Conservation (phyloP, 2,113 vertebrate genomes). For the Zosterops hypoxanthus region DNA sequence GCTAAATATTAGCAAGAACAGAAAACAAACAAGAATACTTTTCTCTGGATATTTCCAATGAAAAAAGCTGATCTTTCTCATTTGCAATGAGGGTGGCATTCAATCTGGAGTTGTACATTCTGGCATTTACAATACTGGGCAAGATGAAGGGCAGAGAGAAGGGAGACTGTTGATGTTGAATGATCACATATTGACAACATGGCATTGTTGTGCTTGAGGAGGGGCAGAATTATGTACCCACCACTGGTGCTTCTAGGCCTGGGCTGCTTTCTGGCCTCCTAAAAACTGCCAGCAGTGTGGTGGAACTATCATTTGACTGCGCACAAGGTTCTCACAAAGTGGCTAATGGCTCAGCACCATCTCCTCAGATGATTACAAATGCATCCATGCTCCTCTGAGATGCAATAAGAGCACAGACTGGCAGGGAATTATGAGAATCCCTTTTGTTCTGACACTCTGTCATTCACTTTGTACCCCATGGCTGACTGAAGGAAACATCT, state of each 20-base stretch:
- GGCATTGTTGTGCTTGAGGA: conserved; percentile 35
- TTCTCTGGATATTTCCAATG: background rate
- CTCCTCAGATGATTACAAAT: background rate
- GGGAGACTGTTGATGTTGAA: conserved; percentile 21
- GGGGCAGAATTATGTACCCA: background rate
- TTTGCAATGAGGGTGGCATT: conserved; percentile 39
- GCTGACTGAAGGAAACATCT: background rate
- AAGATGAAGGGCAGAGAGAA: background rate
- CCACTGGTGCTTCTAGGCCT: background rate
- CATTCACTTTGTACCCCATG: background rate
- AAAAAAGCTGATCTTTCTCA: background rate
- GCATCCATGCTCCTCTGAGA: background rate
- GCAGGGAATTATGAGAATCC: background rate
- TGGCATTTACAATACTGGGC: conserved; percentile 15
- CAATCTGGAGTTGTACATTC: conserved; percentile 9
- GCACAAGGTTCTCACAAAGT: background rate
- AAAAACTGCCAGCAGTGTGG: background rate
- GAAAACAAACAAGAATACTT: background rate
- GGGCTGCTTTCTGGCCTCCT: background rate
- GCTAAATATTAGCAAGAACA: background rate
- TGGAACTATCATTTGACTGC: background rate
- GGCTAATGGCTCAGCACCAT: background rate
- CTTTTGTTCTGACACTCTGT: background rate
- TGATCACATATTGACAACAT: conserved; percentile 49
- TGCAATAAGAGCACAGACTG: background rate